These are phyloP conservation scores for Tachyglossus aculeatus DNA, from an alignment of 2,797 vertebrate species.

Conservation along the genomic window DNA sequence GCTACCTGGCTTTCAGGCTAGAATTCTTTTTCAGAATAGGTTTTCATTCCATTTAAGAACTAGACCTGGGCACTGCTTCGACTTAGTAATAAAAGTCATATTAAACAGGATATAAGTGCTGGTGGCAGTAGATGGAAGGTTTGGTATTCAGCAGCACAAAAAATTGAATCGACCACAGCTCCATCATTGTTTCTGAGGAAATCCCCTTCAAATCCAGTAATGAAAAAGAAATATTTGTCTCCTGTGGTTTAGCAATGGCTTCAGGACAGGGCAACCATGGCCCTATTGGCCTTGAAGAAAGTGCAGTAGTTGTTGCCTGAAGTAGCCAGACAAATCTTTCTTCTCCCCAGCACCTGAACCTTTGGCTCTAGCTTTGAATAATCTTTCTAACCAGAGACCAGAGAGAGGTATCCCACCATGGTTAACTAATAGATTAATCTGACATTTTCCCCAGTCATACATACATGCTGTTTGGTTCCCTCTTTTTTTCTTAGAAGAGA, in stretches of 20 bases:
- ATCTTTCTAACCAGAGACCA: slow-evolving; percentile 49
- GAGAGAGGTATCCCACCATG: neutral
- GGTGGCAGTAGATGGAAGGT: slow-evolving; percentile 20
- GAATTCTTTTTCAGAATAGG: slow-evolving; percentile 34
- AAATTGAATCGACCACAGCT: slow-evolving; percentile 38
- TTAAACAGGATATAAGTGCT: slow-evolving; percentile 24
- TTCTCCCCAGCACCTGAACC: slow-evolving; percentile 14
- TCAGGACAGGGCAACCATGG: slow-evolving; percentile 11
- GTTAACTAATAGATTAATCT: neutral
- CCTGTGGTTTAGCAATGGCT: slow-evolving; percentile 31
- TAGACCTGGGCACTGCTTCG: slow-evolving; percentile 17
- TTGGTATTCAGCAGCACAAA: slow-evolving; percentile 15
- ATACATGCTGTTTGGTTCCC: slow-evolving; percentile 38
- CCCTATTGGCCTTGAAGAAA: slow-evolving; percentile 11
- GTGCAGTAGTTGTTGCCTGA: neutral
- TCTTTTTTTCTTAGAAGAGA: neutral
- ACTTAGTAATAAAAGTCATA: slow-evolving; percentile 35
- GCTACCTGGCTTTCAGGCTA: slow-evolving; percentile 20
- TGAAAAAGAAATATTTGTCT: slow-evolving; percentile 53
- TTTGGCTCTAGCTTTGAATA: slow-evolving; percentile 27
- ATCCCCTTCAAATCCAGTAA: slow-evolving; percentile 41
- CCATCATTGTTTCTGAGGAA: slow-evolving; percentile 50
- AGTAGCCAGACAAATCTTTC: slow-evolving; percentile 11
- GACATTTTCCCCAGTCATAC: slow-evolving; percentile 12
- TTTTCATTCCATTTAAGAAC: slow-evolving; percentile 48